Evolutionary conservation across 2,888 invertebrate genomes (phyloP), one percentile per base, ranked within the genome.

Genomic region (Archips crataeganus): DNA sequence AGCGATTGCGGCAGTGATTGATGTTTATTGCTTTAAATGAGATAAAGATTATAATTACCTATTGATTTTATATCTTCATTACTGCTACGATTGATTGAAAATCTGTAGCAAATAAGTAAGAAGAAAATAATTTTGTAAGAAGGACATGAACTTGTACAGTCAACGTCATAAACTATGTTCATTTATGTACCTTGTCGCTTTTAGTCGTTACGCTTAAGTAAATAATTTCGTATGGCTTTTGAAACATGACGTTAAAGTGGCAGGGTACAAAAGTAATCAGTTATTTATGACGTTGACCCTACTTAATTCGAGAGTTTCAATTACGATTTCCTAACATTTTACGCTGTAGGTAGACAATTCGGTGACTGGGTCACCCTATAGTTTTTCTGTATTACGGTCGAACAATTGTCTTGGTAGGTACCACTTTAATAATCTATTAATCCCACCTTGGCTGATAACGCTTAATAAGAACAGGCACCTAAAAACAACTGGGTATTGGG

Each of bases 1-100:
- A 63, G 49, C 36, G 73, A 73, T 73, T 59, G 59, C 68, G 57
- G 68, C 47, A 10, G 63, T 73, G 73, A 73, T 73, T 73, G 68
- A 68, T 59, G 57, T 68, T 63, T 68, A 71, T 66, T 63, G 63
- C n/a, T 68, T 65, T 68, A 39, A 23, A 8, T 45, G 15, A 66
- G 34, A 47, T 60, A 51, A 54, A 49, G 2, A 49, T 23, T 39
- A 51, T 6, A 51, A 2, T 15, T 11, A 32, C 5, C 15, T 47
- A 34, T 49, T 47, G 15, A 47, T 32, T 49, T 60, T 60, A 60
- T 45, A 64, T 49, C 63, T 47, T 47, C 34, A 49, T 62, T 23
- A 45, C 45, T 8, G 47, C 34, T 47, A 2, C n/a, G 47, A 13
- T 32, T 47, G 34, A 32, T 36, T 36, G 36, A 63, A 63, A 64